phyloP scores from a whole-genome alignment of 2,113 vertebrate genomes.

The Hippolais icterina region DNA sequence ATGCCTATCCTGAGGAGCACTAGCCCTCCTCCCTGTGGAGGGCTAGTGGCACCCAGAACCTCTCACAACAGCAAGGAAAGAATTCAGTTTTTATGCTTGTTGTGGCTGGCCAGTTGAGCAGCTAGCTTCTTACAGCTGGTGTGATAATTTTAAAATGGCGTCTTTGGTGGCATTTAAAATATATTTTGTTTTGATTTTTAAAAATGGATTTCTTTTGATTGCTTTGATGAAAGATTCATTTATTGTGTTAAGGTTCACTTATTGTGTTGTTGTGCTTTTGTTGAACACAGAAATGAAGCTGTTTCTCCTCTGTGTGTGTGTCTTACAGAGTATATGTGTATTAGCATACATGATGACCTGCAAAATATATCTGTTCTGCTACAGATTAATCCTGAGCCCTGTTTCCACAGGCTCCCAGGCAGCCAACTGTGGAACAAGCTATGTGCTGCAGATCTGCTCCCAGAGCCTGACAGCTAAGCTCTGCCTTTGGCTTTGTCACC shows the following conservation, averaged over 20 bases:
- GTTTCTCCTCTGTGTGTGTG: neutral
- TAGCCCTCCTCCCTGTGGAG: too few species aligned
- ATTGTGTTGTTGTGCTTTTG: fast-evolving
- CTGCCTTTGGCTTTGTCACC: neutral
- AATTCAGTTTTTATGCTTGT: neutral
- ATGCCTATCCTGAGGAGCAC: fast-evolving
- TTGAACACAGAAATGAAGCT: neutral
- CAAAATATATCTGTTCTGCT: neutral
- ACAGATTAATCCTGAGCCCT: neutral
- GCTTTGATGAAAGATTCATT: neutral
- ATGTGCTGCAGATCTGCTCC: neutral
- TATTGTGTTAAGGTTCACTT: neutral
- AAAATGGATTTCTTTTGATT: neutral
- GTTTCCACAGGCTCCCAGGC: neutral
- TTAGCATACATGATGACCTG: neutral
- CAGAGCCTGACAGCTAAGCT: neutral
- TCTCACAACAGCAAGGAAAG: neutral
- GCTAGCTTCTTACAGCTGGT: neutral
- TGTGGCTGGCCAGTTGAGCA: neutral
- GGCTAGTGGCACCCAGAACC: neutral
- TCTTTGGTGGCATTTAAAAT: neutral
- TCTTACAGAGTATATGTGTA: neutral
- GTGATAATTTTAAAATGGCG: neutral
- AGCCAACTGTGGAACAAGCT: neutral
- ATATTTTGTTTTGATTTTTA: neutral